Base-by-base conservation (phyloP, 2,888 invertebrate genomes). In the Eupeodes luniger region DNA sequence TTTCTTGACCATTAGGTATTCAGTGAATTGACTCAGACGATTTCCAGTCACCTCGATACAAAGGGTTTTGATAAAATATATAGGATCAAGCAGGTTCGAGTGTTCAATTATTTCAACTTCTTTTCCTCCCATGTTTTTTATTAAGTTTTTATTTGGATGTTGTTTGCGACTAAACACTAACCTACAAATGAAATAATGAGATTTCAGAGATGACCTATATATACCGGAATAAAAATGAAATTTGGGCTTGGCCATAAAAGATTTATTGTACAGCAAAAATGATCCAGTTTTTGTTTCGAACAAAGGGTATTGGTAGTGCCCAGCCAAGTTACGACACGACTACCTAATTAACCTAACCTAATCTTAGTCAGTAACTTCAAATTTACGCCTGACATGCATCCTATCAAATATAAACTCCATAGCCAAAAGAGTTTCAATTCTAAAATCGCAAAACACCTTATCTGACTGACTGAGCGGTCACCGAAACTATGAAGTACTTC, bases 121-220 rank as follows among this genome's bases (percentile, higher is more conserved):
- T 40, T 62, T 62, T 40, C 5, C 6, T 64, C 44, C 3, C 47
- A 27, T 12, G 27, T 64, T 49, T n/a, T 36, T 51, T 34, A 3
- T 49, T 14, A n/a, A 27, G 27, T 16, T 51, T 67, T 51, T 67
- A 36, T 51, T 67, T 67, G 67, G 34, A 67, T 53, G 19, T n/a
- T 34, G 34, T 72, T 19, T n/a, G 34, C 27, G 19, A 9, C 0
- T n/a, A 10, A 4, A 47, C 53, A 27, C 5, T 86, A 82, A 86
- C 86, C 86, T 47, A 81, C 51, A 86, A 75, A 81, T 79, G 75
- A 82, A 74, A 14, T 44, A 79, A 82, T 82, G 79, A 47, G 53
- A 49, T 57, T 53, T 70, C 44, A 27, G n/a, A 36, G 34, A 5
- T 82, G 82, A 47, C 82, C 86, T 61, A 86, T 19, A 19, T 79